Conservation (phyloP, 2,888 invertebrate species). For the Thera obeliscata region DNA sequence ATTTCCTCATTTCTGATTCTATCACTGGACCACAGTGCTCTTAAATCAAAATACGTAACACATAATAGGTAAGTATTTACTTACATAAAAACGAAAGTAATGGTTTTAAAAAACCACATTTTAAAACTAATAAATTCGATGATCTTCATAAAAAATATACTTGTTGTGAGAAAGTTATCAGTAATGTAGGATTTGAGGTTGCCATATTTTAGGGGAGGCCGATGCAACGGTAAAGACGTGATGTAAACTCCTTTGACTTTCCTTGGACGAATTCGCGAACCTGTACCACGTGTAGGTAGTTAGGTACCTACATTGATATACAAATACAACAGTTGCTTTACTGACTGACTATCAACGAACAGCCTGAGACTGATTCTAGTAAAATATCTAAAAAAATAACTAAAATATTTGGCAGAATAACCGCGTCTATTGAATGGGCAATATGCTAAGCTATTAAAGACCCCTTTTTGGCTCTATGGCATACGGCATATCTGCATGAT, state of each 20-base stretch:
- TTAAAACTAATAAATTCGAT: slow-evolving; percentile 46
- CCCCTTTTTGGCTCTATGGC: no score
- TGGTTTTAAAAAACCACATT: slow-evolving; percentile 20
- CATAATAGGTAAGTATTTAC: no score
- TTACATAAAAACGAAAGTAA: slow-evolving; percentile 14
- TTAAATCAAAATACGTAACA: no score
- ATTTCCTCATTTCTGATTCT: no score
- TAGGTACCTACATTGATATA: slow-evolving; percentile 12
- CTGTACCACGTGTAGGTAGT: slow-evolving; percentile 21
- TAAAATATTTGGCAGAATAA: no score
- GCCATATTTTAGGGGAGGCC: slow-evolving; percentile 72
- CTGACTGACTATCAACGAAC: background rate
- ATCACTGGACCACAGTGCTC: no score
- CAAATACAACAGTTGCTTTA: background rate
- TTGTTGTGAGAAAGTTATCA: slow-evolving; percentile 67
- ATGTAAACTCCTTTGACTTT: slow-evolving; percentile 43
- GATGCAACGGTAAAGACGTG: slow-evolving; percentile 67
- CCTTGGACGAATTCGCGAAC: slow-evolving; percentile 42
- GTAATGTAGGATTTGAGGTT: slow-evolving; percentile 74
- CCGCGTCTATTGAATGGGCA: no score
- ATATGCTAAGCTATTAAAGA: no score
- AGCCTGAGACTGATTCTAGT: background rate
- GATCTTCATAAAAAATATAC: slow-evolving; percentile 46
- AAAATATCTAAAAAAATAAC: no score
- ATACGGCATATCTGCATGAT: no score